Evolutionary conservation across 2,797 vertebrate species (phyloP).

Genomic region (Syngnathus acus): DNA sequence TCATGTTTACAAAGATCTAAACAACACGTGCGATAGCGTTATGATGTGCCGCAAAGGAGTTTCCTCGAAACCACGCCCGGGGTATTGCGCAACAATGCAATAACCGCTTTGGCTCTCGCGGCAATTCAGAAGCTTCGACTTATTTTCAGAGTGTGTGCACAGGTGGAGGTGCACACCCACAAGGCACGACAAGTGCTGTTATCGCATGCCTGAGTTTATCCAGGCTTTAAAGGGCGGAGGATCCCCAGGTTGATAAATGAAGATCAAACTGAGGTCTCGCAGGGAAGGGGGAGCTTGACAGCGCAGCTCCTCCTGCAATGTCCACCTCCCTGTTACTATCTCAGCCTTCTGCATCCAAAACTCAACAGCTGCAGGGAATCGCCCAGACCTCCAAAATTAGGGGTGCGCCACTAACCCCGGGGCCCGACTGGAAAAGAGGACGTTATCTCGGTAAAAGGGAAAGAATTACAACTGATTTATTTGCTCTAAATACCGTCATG

Average conservation of each 20-base stretch:
- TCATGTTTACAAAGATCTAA: background rate
- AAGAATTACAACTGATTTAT: slow-evolving; percentile 44
- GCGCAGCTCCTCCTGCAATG: slow-evolving; percentile 4
- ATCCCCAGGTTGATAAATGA: slow-evolving; percentile 22
- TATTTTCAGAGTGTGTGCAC: background rate
- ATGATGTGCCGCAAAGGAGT: background rate
- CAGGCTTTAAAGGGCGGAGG: slow-evolving; percentile 20
- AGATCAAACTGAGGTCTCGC: slow-evolving; percentile 35
- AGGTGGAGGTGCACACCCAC: background rate
- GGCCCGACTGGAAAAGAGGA: slow-evolving; percentile 30
- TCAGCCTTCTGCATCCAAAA: slow-evolving; percentile 2
- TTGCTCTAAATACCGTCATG: slow-evolving; percentile 18
- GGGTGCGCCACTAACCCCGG: slow-evolving; percentile 41
- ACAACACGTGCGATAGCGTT: background rate
- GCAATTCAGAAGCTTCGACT: background rate
- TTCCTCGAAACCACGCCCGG: background rate
- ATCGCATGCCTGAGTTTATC: slow-evolving; percentile 39
- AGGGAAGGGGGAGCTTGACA: slow-evolving; percentile 19
- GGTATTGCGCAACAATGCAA: background rate
- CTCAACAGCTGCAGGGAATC: slow-evolving; percentile 33
- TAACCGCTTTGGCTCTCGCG: background rate
- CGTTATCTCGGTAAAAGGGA: slow-evolving; percentile 42
- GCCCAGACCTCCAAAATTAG: slow-evolving; percentile 46
- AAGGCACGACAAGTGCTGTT: slow-evolving; percentile 34
- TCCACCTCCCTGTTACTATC: slow-evolving; percentile 17